A percentile compares a stretch with the other conserved stretches of the same genome.
Conservation (phyloP, 2,113 vertebrate genomes). For the Tringa solitaria region DNA sequence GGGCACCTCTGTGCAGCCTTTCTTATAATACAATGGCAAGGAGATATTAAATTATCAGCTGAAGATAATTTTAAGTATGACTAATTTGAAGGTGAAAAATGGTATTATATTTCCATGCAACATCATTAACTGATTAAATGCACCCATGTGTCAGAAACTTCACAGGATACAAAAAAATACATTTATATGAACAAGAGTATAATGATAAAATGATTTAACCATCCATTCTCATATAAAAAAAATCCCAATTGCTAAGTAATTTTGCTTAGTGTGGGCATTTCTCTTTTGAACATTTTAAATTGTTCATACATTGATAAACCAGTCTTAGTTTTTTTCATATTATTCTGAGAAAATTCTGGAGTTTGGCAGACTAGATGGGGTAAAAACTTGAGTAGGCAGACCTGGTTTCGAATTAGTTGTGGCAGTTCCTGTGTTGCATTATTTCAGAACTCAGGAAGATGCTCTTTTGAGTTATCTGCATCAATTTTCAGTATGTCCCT, state of each 20-base stretch:
- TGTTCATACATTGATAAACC: neutral
- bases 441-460: neutral
- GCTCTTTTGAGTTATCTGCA: neutral
- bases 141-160: neutral
- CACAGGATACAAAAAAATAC: neutral
- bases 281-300: neutral
- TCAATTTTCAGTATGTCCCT: neutral
- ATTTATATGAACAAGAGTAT: neutral
- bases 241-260: neutral
- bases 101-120: neutral
- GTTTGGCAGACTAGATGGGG: accelerated
- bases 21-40: neutral
- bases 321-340: neutral
- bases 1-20: neutral
- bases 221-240: neutral
- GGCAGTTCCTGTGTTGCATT: neutral
- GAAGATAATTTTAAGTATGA: neutral
- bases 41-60: neutral
- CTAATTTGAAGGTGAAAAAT: neutral
- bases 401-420: neutral
- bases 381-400: neutral
- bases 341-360: neutral
- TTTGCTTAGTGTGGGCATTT: neutral
- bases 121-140: neutral
- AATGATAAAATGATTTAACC: neutral